Evolutionary conservation across 2,888 invertebrate genomes (phyloP).

Genomic region (Cantharis rustica): DNA sequence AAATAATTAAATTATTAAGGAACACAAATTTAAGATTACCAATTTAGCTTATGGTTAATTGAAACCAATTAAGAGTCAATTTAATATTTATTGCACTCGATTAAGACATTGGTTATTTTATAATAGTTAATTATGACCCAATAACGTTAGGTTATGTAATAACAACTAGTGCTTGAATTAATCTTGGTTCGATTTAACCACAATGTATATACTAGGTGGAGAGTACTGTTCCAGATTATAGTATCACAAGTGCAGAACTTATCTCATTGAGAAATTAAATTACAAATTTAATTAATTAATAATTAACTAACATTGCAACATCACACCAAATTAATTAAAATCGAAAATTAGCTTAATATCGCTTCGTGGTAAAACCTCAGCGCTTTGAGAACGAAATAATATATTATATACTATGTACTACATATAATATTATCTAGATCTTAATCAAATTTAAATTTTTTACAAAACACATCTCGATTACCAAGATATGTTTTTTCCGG

Average conservation of each 20-base stretch:
- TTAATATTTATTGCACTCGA: background rate
- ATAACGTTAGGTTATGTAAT: slow-evolving; percentile 11
- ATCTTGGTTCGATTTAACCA: slow-evolving; percentile 16
- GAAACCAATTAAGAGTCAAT: background rate
- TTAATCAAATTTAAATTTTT: no score
- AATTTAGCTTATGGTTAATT: background rate
- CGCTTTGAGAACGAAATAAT: background rate
- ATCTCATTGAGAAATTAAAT: background rate
- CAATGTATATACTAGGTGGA: slow-evolving; percentile 10
- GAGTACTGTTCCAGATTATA: slow-evolving; percentile 5
- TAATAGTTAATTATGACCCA: background rate
- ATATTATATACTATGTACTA: background rate
- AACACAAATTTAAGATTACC: background rate
- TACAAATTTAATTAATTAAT: background rate
- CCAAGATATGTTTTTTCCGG: no score
- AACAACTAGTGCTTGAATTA: slow-evolving; percentile 18
- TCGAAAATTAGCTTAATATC: background rate
- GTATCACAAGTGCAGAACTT: background rate
- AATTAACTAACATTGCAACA: background rate
- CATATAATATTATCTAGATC: no score
- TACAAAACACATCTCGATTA: no score
- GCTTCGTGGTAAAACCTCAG: background rate
- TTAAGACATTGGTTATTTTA: background rate
- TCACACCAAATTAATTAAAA: background rate
- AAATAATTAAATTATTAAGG: background rate